These are phyloP conservation scores for Anodontia alba DNA, from an alignment of 2,888 invertebrate genomes.

Conservation along the genomic window DNA sequence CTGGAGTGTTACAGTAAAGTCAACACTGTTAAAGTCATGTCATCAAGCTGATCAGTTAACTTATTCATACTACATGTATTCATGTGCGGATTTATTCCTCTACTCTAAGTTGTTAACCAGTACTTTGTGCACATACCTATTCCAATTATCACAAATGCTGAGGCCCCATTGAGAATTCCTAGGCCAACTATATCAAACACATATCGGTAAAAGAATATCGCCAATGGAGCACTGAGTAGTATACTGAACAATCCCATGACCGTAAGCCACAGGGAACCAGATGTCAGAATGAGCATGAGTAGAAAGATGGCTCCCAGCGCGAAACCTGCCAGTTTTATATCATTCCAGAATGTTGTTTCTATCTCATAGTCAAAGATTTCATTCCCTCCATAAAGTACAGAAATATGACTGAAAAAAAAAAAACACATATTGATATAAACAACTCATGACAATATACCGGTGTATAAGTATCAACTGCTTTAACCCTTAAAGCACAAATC, in stretches of 20 bases:
- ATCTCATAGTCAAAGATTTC: conserved; percentile 83
- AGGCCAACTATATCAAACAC: conserved; percentile 76
- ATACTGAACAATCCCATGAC: conserved; percentile 77
- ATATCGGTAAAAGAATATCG: conserved; percentile 80
- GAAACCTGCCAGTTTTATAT: conserved; percentile 76
- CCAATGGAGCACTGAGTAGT: conserved; percentile 78
- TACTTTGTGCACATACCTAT: conserved; percentile 77
- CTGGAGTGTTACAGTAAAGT: no score
- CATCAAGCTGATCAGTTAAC: no score
- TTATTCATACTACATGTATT: no score
- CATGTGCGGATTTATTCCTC: no score
- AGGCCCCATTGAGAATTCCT: conserved; percentile 82
- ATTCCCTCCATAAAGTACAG: conserved; percentile 81
- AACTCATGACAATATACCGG: no score
- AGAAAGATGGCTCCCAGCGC: conserved; percentile 73
- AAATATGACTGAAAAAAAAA: conserved; percentile 73
- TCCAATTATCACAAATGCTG: conserved; percentile 83
- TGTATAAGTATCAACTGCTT: not conserved
- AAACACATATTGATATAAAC: not conserved
- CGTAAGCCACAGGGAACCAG: conserved; percentile 81
- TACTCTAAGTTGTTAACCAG: no score
- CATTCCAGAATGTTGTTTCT: conserved; percentile 79
- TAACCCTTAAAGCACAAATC: not conserved
- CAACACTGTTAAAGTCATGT: no score
- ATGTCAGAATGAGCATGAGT: conserved; percentile 79